phyloP scores from a whole-genome alignment of 1,140 invertebrate species.

The Formica exsecta region DNA sequence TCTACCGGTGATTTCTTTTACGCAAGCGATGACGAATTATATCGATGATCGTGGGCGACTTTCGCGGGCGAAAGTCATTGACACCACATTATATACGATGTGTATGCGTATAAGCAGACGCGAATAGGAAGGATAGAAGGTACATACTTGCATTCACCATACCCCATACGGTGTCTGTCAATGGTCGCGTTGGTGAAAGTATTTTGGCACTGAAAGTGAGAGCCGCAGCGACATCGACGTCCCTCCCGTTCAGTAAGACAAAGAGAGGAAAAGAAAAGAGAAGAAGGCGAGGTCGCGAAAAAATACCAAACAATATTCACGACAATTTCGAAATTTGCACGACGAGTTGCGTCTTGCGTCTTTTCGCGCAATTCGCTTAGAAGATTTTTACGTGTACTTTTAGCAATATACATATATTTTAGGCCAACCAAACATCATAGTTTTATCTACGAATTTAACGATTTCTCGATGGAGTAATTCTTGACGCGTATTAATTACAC shows the following conservation, averaged over 20 bases:
- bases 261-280: background rate
- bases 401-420: background rate
- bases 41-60: constrained; percentile 57
- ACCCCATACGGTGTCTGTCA: constrained; percentile 1
- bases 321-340: background rate
- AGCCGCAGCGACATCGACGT: constrained; percentile 62
- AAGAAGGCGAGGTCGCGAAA: background rate
- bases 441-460: background rate
- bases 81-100: constrained; percentile 53
- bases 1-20: constrained; percentile 48
- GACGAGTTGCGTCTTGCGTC: background rate
- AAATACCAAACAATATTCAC: background rate
- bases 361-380: too few species aligned
- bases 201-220: constrained; percentile 77
- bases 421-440: too few species aligned
- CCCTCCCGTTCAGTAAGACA: background rate
- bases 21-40: constrained; percentile 49
- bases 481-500: background rate
- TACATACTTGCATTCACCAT: constrained; percentile 25
- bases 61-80: constrained; percentile 69
- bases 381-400: background rate
- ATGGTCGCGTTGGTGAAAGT: constrained; percentile 71
- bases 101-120: constrained; percentile 21
- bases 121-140: constrained; percentile 50
- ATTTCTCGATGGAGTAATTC: background rate